Conservation (phyloP, 2,113 vertebrate genomes). For the Caloenas nicobarica region DNA sequence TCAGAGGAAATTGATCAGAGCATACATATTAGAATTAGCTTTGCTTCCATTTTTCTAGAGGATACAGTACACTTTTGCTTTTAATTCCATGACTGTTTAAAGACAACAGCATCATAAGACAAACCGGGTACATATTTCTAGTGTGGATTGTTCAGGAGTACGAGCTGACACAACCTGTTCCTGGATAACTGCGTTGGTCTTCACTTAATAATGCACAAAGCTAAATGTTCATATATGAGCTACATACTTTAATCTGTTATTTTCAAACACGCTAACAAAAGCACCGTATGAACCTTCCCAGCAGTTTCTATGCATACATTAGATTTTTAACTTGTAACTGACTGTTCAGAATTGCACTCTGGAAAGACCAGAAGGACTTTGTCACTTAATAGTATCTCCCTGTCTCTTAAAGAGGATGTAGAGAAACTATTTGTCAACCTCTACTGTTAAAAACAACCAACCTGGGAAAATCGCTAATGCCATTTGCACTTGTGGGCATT, state of each 20-base stretch:
- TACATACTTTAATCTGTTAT: not conserved
- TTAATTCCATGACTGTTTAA: not conserved
- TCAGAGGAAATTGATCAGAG: constrained; percentile 41
- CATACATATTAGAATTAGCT: constrained; percentile 21
- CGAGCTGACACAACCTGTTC: not conserved
- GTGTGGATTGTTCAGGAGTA: not conserved
- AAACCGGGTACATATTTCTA: not conserved
- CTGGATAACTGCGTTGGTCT: not conserved
- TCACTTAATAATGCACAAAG: not conserved
- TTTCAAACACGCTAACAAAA: not conserved
- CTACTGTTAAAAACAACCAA: not conserved
- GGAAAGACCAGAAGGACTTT: not conserved
- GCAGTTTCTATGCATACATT: not conserved
- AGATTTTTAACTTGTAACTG: not conserved
- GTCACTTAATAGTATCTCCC: not conserved
- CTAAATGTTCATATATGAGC: not conserved
- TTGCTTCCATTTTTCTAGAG: not conserved
- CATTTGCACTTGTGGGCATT: not conserved
- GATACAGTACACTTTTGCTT: not conserved
- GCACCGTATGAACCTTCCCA: not conserved
- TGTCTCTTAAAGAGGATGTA: not conserved
- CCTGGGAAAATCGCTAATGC: not conserved
- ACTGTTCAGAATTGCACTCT: not conserved
- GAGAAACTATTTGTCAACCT: not conserved
- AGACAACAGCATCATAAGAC: not conserved